A percentile compares a stretch with the other conserved stretches of the same genome.
Evolutionary conservation across 2,888 invertebrate species (phyloP).

Genomic region (Microctonus hyperodae): DNA sequence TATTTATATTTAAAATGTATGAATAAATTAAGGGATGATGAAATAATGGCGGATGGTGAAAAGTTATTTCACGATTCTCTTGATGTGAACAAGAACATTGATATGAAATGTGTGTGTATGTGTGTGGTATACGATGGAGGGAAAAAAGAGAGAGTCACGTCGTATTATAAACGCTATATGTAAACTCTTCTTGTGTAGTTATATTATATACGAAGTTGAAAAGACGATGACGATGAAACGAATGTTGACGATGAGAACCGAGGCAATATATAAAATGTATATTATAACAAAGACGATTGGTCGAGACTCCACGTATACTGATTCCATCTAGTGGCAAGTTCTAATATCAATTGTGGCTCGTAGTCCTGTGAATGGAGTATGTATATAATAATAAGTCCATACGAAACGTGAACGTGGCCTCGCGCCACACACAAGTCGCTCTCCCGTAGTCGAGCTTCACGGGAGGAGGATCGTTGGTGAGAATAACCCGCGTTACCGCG

Average conservation of each 20-base stretch:
- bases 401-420: conserved; percentile 37
- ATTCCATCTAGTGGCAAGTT: conserved; percentile 16
- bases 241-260: conserved; percentile 11
- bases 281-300: conserved; percentile 23
- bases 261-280: background rate
- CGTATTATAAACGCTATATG: background rate
- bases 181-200: too few species aligned
- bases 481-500: conserved; percentile 53
- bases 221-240: conserved; percentile 6
- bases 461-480: conserved; percentile 60
- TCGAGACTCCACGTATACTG: background rate
- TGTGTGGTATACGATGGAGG: conserved; percentile 2
- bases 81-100: conserved; percentile 18
- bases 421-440: conserved; percentile 32
- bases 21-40: background rate
- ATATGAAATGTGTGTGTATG: conserved; percentile 16
- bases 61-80: conserved; percentile 33
- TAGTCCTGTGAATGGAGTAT: conserved; percentile 29
- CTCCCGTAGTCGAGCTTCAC: conserved; percentile 37
- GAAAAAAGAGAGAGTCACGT: conserved; percentile 19
- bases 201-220: background rate
- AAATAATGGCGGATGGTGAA: conserved; percentile 29
- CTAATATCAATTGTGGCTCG: conserved; percentile 13
- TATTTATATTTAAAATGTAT: too few species aligned
- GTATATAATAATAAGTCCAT: conserved; percentile 14